These are phyloP conservation scores for Helostoma temminkii DNA, from an alignment of 2,797 vertebrate species.

Conservation along the genomic window DNA sequence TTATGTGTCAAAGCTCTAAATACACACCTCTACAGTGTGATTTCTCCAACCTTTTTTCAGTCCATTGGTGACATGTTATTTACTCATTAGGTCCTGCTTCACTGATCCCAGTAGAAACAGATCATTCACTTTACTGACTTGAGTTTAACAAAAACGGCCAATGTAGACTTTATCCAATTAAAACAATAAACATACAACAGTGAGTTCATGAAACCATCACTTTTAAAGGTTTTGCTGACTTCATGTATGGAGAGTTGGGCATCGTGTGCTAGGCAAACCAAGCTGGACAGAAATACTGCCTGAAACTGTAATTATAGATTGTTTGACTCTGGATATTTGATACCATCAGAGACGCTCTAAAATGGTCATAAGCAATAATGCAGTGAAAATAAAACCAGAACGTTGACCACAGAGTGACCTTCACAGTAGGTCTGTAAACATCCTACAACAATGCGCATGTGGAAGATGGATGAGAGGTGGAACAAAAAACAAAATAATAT, in stretches of 20 bases:
- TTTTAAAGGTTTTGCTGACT: conserved; percentile 38
- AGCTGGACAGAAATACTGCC: conserved; percentile 42
- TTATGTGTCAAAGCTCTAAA: conserved; percentile 31
- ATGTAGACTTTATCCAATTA: conserved; percentile 1
- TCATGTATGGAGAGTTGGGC: conserved; percentile 31
- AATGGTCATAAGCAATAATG: conserved; percentile 43
- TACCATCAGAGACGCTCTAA: conserved; percentile 53
- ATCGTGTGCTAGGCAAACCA: conserved; percentile 39
- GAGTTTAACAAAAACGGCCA: background rate
- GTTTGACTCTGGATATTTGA: conserved; percentile 66
- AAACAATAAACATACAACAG: conserved; percentile 2
- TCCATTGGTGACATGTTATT: conserved; percentile 22
- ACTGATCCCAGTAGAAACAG: conserved; percentile 23
- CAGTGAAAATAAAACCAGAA: conserved; percentile 50
- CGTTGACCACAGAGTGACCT: conserved; percentile 59
- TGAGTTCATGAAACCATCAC: conserved; percentile 14
- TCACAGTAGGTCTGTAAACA: conserved; percentile 27
- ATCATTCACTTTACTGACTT: conserved; percentile 16
- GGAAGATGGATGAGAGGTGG: conserved; percentile 23
- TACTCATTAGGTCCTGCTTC: conserved; percentile 20
- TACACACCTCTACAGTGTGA: conserved; percentile 20
- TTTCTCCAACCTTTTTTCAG: conserved; percentile 26
- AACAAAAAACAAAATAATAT: conserved; percentile 29
- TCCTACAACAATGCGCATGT: conserved; percentile 17
- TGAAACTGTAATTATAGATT: conserved; percentile 56